Percentiles rank a stretch among this genome's conserved stretches.
Evolutionary conservation across 2,797 vertebrate species (phyloP).

Genomic region (Rhyacichthys aspro): DNA sequence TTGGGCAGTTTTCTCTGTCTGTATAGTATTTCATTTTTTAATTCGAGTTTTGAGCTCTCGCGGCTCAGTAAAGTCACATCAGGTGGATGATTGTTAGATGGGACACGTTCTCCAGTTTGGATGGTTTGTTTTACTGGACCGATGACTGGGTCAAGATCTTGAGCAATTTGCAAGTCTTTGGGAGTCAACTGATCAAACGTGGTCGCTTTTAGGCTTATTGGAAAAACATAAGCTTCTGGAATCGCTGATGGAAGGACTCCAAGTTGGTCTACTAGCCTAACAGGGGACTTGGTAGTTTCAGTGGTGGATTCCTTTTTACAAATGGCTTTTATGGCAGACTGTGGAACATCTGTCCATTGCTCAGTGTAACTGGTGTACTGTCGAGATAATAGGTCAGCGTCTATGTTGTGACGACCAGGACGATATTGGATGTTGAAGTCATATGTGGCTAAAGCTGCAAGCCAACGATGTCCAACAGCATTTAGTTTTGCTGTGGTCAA

Average conservation of each 20-base stretch:
- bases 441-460: background rate
- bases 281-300: no score
- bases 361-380: background rate
- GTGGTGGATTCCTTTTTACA: background rate
- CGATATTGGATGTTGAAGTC: background rate
- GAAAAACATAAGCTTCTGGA: background rate
- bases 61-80: background rate
- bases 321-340: background rate
- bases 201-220: background rate
- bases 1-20: background rate
- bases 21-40: background rate
- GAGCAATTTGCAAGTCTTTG: background rate
- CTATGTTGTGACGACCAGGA: background rate
- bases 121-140: background rate
- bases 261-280: background rate
- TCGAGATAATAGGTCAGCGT: background rate
- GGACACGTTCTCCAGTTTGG: background rate
- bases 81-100: background rate
- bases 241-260: background rate
- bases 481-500: constrained; percentile 3
- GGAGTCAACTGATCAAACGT: background rate
- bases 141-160: background rate
- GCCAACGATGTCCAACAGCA: constrained; percentile 1
- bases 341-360: background rate
- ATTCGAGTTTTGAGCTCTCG: background rate